phyloP scores from a whole-genome alignment of 2,888 invertebrate species.

The Cheilosia vulpina region DNA sequence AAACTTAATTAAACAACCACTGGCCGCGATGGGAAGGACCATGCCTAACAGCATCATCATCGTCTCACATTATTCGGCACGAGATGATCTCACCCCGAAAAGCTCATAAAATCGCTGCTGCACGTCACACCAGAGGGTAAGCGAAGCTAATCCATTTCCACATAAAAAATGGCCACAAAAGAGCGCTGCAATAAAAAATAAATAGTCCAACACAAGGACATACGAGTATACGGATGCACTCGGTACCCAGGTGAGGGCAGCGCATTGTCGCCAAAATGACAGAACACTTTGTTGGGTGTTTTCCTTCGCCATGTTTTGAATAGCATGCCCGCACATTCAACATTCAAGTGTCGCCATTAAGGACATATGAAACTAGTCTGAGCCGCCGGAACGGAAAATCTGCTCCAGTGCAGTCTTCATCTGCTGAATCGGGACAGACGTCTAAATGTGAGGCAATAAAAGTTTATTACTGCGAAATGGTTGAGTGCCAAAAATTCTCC shows the following conservation, averaged over 20 bases:
- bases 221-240: constrained; percentile 1
- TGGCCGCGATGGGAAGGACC: constrained; percentile 13
- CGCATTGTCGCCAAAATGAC: constrained; percentile 41
- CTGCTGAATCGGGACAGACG: constrained; percentile 41
- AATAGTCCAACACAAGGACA: constrained; percentile 48
- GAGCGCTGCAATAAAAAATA: constrained; percentile 57
- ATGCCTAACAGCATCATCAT: constrained; percentile 47
- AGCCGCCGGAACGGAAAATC: constrained; percentile 47
- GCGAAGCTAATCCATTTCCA: constrained; percentile 50
- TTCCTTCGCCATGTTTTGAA: constrained; percentile 34
- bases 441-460: constrained; percentile 71
- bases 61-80: constrained; percentile 29
- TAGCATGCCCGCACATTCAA: constrained; percentile 26
- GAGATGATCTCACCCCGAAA: constrained; percentile 39
- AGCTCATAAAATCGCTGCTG: constrained; percentile 56
- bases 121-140: constrained; percentile 14
- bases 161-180: constrained; percentile 49
- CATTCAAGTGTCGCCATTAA: constrained; percentile 51
- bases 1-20: constrained; percentile 63
- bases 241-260: constrained; percentile 24
- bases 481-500: constrained; percentile 59
- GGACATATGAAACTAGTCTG: constrained; percentile 51
- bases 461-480: constrained; percentile 70
- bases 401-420: constrained; percentile 25
- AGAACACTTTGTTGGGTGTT: constrained; percentile 26